These are phyloP conservation scores for Drosophila neoperkinsi DNA, from an alignment of 2,888 invertebrate species.

Conservation along the genomic window DNA sequence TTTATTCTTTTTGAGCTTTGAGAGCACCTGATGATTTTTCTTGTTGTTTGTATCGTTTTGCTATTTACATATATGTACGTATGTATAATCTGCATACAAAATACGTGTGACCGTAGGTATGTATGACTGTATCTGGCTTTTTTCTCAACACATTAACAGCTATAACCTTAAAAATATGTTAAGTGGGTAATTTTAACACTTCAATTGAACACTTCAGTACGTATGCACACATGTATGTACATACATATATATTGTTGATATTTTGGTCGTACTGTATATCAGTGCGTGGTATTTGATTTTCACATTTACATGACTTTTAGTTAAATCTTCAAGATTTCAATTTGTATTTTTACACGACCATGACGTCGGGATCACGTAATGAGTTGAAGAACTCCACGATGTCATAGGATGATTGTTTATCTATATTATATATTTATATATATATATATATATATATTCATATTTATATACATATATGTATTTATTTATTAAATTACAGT, in stretches of 20 bases:
- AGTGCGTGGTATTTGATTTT: slow-evolving; percentile 70
- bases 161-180: slow-evolving; percentile 77
- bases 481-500: not conserved
- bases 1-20: not conserved
- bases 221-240: slow-evolving; percentile 21
- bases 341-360: slow-evolving; percentile 23
- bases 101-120: slow-evolving; percentile 35
- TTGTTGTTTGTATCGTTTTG: slow-evolving; percentile 4
- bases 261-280: slow-evolving; percentile 26
- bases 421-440: not conserved
- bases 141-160: slow-evolving; percentile 64
- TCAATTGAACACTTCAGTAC: slow-evolving; percentile 73
- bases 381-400: not conserved
- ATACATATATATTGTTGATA: not conserved
- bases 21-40: slow-evolving; percentile 1
- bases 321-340: slow-evolving; percentile 21
- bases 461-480: not conserved
- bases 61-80: slow-evolving; percentile 10
- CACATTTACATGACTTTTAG: slow-evolving; percentile 59
- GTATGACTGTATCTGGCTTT: slow-evolving; percentile 9
- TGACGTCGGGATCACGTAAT: slow-evolving; percentile 36
- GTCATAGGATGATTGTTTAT: not conserved
- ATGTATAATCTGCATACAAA: slow-evolving; percentile 24
- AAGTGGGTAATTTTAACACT: slow-evolving; percentile 79
- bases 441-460: not conserved